Evolutionary conservation across 2,888 invertebrate genomes (phyloP), one percentile per base, ranked within the genome.

Genomic region (Dorcus hopei): DNA sequence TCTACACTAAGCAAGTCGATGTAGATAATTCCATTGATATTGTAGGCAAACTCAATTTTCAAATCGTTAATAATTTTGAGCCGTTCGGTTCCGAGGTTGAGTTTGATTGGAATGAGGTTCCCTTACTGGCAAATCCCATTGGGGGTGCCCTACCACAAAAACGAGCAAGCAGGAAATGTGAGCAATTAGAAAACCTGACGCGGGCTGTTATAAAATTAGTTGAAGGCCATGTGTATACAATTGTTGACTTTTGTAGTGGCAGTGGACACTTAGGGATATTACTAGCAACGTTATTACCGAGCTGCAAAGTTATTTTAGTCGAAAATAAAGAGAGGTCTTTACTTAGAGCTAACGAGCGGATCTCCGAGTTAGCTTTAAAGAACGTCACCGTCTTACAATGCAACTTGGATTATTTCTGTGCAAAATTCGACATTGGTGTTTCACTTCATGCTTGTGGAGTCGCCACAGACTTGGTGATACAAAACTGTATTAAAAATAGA

Each of bases 161-260:
- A 33, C 85, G 96, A 57, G 81, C 90, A 7, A 78, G 81, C 14
- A 82, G 93, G 52, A 97, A 97, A 80, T 87, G 89, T 39, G 87
- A 94, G 66, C 97, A 97, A 73, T 75, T 97, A 41, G 90, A 94
- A 77, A 95, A 91, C 75, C 80, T 97, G 67, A 87, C 87, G 14
- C 85, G 87, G 69, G 89, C 93, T 38, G 89, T 91, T 0, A 74
- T 89, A n/a, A 83, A 84, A 54, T 78, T 95, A 57, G 89, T 90
- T 38, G 52, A 60, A 9, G 65, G 69, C 23, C 42, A 42, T 57
- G 61, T 48, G 65, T 54, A 45, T 81, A 79, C 83, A 11, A 91
- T 97, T 67, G 91, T 97, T 0, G 97, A 97, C 76, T 97, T 97
- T 78, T 97, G 97, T 75, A 91, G 94, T 70, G 97, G 97, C 2